Evolutionary conservation across 2,113 vertebrate species (phyloP).

Genomic region (Lasiurus cinereus): DNA sequence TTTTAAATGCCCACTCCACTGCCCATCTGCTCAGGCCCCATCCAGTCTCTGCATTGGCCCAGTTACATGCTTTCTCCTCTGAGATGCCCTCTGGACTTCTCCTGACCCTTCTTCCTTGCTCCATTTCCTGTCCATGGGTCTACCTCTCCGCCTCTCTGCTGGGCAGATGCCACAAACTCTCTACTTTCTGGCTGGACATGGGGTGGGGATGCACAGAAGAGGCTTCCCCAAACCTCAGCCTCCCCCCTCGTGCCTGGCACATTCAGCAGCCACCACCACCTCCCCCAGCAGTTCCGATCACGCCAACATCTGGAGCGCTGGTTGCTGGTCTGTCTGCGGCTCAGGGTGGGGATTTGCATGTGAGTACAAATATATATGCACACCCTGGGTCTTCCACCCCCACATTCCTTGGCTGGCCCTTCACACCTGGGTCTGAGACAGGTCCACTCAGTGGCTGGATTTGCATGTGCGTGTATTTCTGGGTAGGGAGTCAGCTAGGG

Average conservation of each 20-base stretch:
- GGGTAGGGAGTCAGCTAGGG: slow-evolving; percentile 69
- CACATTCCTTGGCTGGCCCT: neutral
- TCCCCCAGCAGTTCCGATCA: slow-evolving; percentile 67
- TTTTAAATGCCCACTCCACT: neutral
- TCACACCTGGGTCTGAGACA: slow-evolving; percentile 74
- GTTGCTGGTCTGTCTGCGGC: slow-evolving; percentile 62
- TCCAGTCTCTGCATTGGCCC: neutral
- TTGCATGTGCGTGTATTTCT: slow-evolving; percentile 83
- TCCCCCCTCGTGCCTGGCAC: neutral
- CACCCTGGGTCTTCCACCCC: slow-evolving; percentile 41
- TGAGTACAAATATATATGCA: slow-evolving; percentile 73
- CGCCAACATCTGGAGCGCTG: slow-evolving; percentile 70
- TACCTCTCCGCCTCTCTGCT: neutral
- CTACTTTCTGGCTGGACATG: neutral
- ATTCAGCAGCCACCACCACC: neutral
- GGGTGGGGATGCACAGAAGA: neutral
- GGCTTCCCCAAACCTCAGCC: slow-evolving; percentile 1
- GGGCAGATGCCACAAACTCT: neutral
- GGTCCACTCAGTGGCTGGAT: slow-evolving; percentile 59
- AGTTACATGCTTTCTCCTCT: neutral
- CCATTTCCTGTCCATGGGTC: neutral
- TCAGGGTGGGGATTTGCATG: slow-evolving; percentile 76
- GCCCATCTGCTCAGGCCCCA: neutral
- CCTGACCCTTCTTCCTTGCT: neutral
- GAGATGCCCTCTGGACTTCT: neutral